phyloP scores from a whole-genome alignment of 2,888 invertebrate species.

The Noctua pronuba region DNA sequence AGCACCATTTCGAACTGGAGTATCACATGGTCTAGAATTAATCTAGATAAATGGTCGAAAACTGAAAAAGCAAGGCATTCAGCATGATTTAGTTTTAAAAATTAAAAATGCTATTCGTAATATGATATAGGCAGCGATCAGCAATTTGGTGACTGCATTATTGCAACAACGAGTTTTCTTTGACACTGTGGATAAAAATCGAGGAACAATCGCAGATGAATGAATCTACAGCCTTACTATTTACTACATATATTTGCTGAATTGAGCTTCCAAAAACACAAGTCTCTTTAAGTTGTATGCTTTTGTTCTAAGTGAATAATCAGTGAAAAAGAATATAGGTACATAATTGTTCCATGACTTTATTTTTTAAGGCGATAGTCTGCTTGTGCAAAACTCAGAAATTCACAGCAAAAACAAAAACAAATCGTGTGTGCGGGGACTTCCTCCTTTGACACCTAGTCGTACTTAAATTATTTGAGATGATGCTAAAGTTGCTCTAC shows the following conservation, averaged over 20 bases:
- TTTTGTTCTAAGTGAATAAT: not conserved
- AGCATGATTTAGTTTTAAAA: not conserved
- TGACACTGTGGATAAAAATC: not conserved
- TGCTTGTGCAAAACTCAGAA: too few relatives aligned
- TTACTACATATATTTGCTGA: not conserved
- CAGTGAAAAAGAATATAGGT: not conserved
- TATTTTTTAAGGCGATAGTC: too few relatives aligned
- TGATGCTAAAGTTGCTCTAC: too few relatives aligned
- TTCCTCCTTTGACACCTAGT: too few relatives aligned
- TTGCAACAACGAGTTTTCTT: not conserved
- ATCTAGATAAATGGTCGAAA: not conserved
- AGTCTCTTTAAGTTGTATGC: not conserved
- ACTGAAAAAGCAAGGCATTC: not conserved
- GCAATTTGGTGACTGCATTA: not conserved
- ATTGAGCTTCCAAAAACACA: not conserved
- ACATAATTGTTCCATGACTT: not conserved
- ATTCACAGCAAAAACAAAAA: too few relatives aligned
- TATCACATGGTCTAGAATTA: not conserved
- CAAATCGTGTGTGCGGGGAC: too few relatives aligned
- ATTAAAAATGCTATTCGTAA: not conserved
- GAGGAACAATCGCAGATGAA: not conserved
- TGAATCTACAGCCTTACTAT: not conserved
- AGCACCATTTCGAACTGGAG: not conserved
- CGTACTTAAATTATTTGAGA: too few relatives aligned
- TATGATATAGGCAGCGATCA: not conserved